Base-by-base conservation (phyloP, 30 jellyfish, hydroid and myxozoan species). In the Cassiopea andromeda region DNA sequence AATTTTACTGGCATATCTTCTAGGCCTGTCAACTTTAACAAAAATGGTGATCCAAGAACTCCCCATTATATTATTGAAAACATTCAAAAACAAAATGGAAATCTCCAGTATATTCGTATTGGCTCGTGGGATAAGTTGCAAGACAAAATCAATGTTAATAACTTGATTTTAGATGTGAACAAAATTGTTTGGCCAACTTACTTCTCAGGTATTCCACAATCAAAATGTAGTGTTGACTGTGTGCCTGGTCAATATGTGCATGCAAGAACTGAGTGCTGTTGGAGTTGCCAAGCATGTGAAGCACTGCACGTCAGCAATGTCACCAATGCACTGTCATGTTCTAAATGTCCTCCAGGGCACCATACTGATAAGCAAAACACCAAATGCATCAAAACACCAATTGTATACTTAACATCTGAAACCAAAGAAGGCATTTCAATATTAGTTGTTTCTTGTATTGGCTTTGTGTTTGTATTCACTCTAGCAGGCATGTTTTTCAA, bases 201-300 rank as follows among this genome's bases (percentile, higher is more conserved):
- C 8, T 50, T 49, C 18, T 54, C 82, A 13, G 73, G 19, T 1
- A 14, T 67, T 2, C 98, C 98, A 7, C 83, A 54, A 2, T 94
- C 98, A 49, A 80, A 77, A 72, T 94, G 98, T 83, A 94, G 97
- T 69, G 69, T 47, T 17, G 93, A 86, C 44, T 94, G 98, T 60
- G n/a, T 17, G 49, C 97, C 98, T 19, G 98, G 98, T n/a, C 87
- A 94, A 50, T 83, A 85, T 64, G 94, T 94, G 15, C 79, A 73
- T 73, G 98, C 93, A 4, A 75, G 76, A 69, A 91, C 93, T 73
- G 93, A 85, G 49, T 94, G 98, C 59, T 94, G 98, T 70, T 94
- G 97, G 97, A 84, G 87, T 48, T 94, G 98, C 76, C 92, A 89
- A 77, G 84, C 61, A 15, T 94, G 98, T 75, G 81, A 78, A 2